Base-by-base conservation (phyloP, 2,797 vertebrate genomes). In the Eurystomus glaucurus region DNA sequence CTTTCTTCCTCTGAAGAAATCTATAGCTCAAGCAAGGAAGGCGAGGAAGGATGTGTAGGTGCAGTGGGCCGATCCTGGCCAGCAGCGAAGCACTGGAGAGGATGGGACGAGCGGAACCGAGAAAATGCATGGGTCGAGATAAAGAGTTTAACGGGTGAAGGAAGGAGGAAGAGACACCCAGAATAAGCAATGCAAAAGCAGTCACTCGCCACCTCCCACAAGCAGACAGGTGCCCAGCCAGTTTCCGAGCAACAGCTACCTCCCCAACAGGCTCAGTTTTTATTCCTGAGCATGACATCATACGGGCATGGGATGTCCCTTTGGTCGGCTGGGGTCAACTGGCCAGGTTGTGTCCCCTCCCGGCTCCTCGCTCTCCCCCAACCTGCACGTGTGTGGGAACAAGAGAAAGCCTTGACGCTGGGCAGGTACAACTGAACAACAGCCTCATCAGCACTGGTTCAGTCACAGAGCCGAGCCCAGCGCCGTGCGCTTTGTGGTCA, bases 371-470 rank as follows among this genome's bases (percentile, higher is more conserved):
- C 28, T 3, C 31, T 11, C 22, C 12, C 10, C 18, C 39, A 23
- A 28, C 29, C 33, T 15, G 19, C 12, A 0, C 2, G 0, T 25
- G 26, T 1, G 14, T 17, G 26, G 14, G 45, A 28, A 14, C 14
- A n/a, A 60, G 31, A 31, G 58, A 22, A 14, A 21, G 31, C 29
- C 45, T 29, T 54, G 45, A 29, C 2, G 0, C 21, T 2, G 2
- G 10, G 17, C 23, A 11, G 5, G 20, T 29, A 12, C 33, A 43
- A 50, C 55, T 74, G 52, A 7, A 2, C 2, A 54, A 41, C 41
- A 35, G 2, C 61, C 66, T 68, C 15, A 15, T n/a, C 21, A 23
- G 1, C 11, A 2, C 35, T 7, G 13, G 1, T 33, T 9, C 17
- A 33, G 35, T 70, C 41, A 22, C 57, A 65, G 33, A 60, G 29